These are phyloP conservation scores for Lagodon rhomboides DNA, from an alignment of 2,797 vertebrate genomes.

Conservation along the genomic window DNA sequence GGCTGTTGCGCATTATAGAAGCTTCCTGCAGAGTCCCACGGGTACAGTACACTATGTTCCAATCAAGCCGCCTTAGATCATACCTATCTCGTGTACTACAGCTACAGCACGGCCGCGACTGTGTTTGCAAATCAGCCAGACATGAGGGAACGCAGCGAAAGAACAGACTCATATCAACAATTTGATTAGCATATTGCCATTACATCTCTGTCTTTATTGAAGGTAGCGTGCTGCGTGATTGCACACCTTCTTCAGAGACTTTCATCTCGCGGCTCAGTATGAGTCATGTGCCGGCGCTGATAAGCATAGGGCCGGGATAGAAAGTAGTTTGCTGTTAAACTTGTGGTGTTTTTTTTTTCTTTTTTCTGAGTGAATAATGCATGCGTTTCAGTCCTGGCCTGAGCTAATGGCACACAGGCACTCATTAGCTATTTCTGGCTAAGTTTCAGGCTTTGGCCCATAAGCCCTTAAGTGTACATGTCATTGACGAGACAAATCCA, in stretches of 20 bases:
- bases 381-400: constrained; percentile 71
- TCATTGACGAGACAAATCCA: constrained; percentile 71
- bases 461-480: constrained; percentile 77
- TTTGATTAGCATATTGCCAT: constrained; percentile 58
- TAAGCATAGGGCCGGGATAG: constrained; percentile 34
- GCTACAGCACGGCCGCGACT: constrained; percentile 20
- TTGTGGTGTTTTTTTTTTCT: constrained; percentile 48
- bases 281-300: constrained; percentile 35
- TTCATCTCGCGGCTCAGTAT: constrained; percentile 24
- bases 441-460: constrained; percentile 67
- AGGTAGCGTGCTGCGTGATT: constrained; percentile 48
- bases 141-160: constrained; percentile 39
- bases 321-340: constrained; percentile 46
- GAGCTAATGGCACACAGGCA: constrained; percentile 75
- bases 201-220: constrained; percentile 56
- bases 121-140: constrained; percentile 64
- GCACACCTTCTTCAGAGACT: constrained; percentile 47
- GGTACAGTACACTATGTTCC: constrained; percentile 63
- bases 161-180: constrained; percentile 49
- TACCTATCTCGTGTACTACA: constrained; percentile 40
- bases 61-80: constrained; percentile 69
- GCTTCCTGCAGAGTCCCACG: constrained; percentile 62
- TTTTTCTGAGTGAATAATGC: constrained; percentile 73
- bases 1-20: constrained; percentile 55
- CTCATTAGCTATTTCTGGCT: constrained; percentile 78